Base-by-base conservation (phyloP, 2,797 vertebrate species). In the Crenuchus spilurus region DNA sequence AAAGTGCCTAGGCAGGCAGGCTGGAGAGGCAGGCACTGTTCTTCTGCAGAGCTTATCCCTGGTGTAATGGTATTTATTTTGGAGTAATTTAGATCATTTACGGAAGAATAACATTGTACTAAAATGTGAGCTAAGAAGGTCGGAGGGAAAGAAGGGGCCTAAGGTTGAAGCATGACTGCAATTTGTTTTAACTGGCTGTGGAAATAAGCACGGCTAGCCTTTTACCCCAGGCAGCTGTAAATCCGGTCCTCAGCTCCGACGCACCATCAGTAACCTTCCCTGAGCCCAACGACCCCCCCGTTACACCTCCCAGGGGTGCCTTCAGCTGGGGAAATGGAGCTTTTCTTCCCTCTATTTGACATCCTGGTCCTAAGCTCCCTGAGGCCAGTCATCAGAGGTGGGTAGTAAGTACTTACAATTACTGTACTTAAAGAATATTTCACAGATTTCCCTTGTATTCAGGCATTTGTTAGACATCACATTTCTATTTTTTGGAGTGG, bases 141-240 rank as follows among this genome's bases (percentile, higher is more conserved):
- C 54, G 5, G 16, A 86, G 79, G 85, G 83, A 77, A 74, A 80
- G 75, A 82, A 81, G 80, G 87, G 86, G 46, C 10, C 82, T 83
- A 82, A 80, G 87, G 87, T 86, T 89, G 88, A 90, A 90, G 90
- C 89, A 87, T 68, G 83, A 86, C 84, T 71, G 84, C 87, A 85
- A 88, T 92, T 92, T 92, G 91, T 89, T 92, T 93, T 86, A 90
- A 90, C 90, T 91, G 92, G 89, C 90, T 89, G 85, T 86, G 88
- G 89, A 90, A 91, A 90, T 88, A 88, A 91, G 89, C 86, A 87
- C 81, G 83, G 88, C 77, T 86, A 86, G 85, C 87, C 87, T 83
- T n/a, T 88, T 74, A 82, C 68, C 76, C 84, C 82, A 39, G 83
- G 77, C 81, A 82, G 90, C 78, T 88, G 88, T 91, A 92, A 91